Evolutionary conservation across 2,797 vertebrate species (phyloP).

Genomic region (Falco columbarius): DNA sequence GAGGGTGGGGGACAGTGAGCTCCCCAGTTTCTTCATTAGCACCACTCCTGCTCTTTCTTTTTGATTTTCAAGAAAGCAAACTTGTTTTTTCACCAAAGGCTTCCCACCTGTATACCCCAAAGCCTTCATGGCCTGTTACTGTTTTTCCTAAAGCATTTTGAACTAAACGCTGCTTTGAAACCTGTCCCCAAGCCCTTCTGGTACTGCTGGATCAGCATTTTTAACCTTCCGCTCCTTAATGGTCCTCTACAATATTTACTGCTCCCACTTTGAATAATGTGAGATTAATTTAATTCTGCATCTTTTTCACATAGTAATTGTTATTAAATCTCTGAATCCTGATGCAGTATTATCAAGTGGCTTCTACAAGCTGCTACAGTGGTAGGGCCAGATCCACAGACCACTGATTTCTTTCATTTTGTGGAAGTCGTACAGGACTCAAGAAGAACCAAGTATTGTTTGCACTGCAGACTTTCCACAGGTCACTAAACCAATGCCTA

Average conservation of each 20-base stretch:
- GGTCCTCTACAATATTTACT: not conserved
- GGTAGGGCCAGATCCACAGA: not conserved
- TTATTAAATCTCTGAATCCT: not conserved
- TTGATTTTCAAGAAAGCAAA: not conserved
- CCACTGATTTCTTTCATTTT: not conserved
- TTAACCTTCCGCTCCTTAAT: not conserved
- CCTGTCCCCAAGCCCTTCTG: not conserved
- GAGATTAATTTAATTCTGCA: not conserved
- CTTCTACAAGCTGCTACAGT: not conserved
- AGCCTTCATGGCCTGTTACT: not conserved
- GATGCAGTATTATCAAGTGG: not conserved
- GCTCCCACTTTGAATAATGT: not conserved
- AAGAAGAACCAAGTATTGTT: not conserved
- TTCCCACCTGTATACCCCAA: not conserved
- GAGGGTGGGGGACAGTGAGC: not conserved
- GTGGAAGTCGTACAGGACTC: not conserved
- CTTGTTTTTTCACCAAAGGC: fast-evolving
- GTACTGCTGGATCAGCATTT: not conserved
- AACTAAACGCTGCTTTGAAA: not conserved
- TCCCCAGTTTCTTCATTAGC: not conserved
- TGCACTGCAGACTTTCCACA: not conserved
- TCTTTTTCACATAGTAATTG: not conserved
- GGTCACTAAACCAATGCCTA: not conserved
- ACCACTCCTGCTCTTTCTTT: not conserved
- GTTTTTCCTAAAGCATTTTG: not conserved